Conservation (phyloP, 2,888 invertebrate species). For the Nephrotoma flavescens region DNA sequence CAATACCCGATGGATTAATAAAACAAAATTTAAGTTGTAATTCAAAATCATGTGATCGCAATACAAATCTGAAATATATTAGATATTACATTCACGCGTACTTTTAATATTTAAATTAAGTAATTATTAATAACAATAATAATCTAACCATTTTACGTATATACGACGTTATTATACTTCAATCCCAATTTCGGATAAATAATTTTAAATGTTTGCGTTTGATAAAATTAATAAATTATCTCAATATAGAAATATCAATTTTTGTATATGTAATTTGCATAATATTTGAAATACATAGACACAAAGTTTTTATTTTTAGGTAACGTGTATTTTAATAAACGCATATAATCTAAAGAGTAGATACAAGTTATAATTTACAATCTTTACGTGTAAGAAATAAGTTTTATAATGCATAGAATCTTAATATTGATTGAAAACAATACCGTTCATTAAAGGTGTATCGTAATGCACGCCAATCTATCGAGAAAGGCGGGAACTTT, state of each 20-base stretch:
- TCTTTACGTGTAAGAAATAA: neutral
- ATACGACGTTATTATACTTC: neutral
- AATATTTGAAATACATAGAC: neutral
- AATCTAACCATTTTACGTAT: neutral
- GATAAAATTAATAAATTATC: neutral
- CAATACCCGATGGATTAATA: neutral
- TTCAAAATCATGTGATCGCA: neutral
- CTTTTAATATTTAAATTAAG: neutral
- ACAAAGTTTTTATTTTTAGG: neutral
- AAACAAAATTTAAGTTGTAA: neutral
- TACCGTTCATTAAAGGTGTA: neutral
- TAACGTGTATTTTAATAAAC: neutral
- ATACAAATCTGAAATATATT: neutral
- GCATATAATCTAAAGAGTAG: neutral
- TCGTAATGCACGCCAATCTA: neutral
- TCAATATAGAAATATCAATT: neutral
- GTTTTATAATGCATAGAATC: neutral
- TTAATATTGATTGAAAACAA: neutral
- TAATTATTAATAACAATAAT: neutral
- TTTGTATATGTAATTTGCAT: neutral
- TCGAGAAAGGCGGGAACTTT: neutral
- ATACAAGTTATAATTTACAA: neutral
- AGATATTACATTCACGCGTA: neutral
- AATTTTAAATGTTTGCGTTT: neutral
- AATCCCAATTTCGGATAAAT: neutral